phyloP scores from a whole-genome alignment of 2,113 vertebrate species.

The Paradisaea rubra region DNA sequence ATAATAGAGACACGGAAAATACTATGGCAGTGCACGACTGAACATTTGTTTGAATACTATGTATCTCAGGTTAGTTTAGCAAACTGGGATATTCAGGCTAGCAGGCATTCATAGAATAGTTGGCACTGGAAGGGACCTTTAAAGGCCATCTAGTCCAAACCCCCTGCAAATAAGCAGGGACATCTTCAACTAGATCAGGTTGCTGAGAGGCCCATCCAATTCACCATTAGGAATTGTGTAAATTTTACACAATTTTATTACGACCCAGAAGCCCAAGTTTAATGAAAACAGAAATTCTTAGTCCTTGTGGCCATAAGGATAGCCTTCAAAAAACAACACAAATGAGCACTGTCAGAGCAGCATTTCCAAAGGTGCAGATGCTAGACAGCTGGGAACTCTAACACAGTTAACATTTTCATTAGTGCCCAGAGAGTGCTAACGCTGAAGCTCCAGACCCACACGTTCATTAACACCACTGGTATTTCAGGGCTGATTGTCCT shows the following conservation, averaged over 20 bases:
- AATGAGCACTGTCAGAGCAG: background rate
- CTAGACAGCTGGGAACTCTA: background rate
- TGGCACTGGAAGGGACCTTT: background rate
- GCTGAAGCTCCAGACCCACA: background rate
- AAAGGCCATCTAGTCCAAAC: background rate
- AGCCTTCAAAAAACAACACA: background rate
- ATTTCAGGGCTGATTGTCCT: background rate
- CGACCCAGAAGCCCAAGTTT: background rate
- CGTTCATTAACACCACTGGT: background rate
- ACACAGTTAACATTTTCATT: background rate
- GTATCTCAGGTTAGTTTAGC: background rate
- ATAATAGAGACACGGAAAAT: background rate
- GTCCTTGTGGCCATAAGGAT: background rate
- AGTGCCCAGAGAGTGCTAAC: background rate
- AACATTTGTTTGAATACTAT: no score
- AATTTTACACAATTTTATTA: background rate
- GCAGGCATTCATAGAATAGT: background rate
- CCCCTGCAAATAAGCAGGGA: background rate
- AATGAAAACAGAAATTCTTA: background rate
- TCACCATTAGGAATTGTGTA: background rate
- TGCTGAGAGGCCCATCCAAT: background rate
- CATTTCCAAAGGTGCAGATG: background rate
- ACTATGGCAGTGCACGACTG: accelerated
- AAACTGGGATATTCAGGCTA: background rate
- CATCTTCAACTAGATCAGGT: background rate